phyloP scores from a whole-genome alignment of 2,797 vertebrate species.

The Calcarius lapponicus region DNA sequence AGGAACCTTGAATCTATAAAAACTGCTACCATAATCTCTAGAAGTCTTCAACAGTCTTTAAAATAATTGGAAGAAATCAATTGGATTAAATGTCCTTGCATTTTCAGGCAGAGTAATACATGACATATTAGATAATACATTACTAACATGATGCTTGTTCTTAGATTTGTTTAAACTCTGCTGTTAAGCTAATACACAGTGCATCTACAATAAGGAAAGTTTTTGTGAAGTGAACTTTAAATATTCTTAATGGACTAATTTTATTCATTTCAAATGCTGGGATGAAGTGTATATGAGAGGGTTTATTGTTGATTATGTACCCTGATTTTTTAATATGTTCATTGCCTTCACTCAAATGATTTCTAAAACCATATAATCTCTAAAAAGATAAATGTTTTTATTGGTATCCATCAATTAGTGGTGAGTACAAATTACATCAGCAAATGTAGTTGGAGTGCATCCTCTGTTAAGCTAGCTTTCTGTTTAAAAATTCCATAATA shows the following conservation, averaged over 20 bases:
- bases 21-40: not conserved
- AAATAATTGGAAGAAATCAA: not conserved
- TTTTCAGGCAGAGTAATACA: not conserved
- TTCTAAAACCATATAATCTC: not conserved
- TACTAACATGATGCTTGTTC: not conserved
- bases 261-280: not conserved
- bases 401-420: not conserved
- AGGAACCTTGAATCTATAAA: not conserved
- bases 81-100: not conserved
- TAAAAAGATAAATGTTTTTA: not conserved
- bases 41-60: not conserved
- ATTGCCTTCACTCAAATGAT: not conserved
- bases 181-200: not conserved
- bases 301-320: not conserved
- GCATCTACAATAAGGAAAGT: not conserved
- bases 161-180: not conserved
- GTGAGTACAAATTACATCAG: not conserved
- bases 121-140: not conserved
- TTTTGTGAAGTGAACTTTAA: not conserved
- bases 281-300: not conserved
- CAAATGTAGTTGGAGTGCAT: not conserved
- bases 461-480: not conserved
- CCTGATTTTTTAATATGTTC: not conserved
- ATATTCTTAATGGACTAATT: not conserved
- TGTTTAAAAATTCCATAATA: not conserved